Base-by-base conservation (phyloP, 1,140 invertebrate species). In the Drosophila dunni region DNA sequence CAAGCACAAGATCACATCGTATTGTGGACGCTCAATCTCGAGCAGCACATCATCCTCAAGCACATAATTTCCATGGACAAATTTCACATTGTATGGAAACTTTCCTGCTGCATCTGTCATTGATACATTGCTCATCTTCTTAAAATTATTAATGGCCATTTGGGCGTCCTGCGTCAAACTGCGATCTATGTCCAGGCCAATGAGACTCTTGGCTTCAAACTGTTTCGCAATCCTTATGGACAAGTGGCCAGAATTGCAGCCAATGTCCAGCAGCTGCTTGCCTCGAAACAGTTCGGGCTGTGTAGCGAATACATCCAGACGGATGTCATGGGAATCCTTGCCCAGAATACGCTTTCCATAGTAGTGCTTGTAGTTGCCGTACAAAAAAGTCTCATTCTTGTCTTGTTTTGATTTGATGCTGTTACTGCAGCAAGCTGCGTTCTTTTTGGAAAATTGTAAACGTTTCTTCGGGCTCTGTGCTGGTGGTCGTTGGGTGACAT, bases 191-290 rank as follows among this genome's bases (percentile, higher is more conserved):
- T 99, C 99, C 51, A 99, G 95, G 11, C 99, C 99, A 44, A 97
- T 94, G 60, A 99, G 96, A 79, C 95, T 96, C 60, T 94, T 95
- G 1, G 98, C 97, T 20, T 94, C 93, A 81, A 97, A 97, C 83
- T 97, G 95, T 76, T 96, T 94, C 0, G 97, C 98, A 40, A 99
- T 93, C 1, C 95, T 95, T 20, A 97, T 93, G 1, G 98, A 98
- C 9, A 99, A 94, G 88, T 98, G 96, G 5, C 99, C 99, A 71
- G 98, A 96, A 94, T 99, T 99, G 92, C 98, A 99, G 10, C 99
- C 99, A 91, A 99, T 97, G 91, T 99, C 99, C 29, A 99, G 93
- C 7, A 99, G 94, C 93, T 97, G 96, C 92, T 98, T 99, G 11
- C 95, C 95, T 57, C 95, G 93, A 92, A 99, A 99, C 80, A 98